Evolutionary conservation across 1,140 invertebrate species (phyloP), one percentile per base, ranked within the genome.

Genomic region (Oedothorax gibbosus): DNA sequence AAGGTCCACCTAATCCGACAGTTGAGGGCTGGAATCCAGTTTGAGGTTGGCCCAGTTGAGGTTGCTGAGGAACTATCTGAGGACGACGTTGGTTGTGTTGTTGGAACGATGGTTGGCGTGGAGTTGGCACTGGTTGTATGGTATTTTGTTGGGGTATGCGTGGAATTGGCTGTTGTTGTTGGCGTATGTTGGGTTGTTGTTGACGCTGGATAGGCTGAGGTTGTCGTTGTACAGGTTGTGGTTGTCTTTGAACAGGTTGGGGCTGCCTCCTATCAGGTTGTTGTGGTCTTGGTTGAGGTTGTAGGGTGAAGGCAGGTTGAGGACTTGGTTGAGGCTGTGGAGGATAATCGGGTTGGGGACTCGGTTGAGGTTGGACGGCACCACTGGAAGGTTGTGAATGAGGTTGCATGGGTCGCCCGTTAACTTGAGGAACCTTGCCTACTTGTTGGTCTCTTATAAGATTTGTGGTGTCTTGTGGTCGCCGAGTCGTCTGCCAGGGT

Each of bases 401-500:
- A 66, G 50, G 76, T 14, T 35, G 35, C 54, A 7, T 14, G 4
- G 20, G 49, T 35, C 64, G 35, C 35, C 35, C 35, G 35, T 35
- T 35, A 35, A 35, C 35, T 35, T 35, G 35, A 2, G 35, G 35
- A 35, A 35, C 35, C 35, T 35, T 35, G 9, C 20, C 65, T 68
- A 35, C 18, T 68, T 68, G 7, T 8, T 12, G 18, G 35, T 20
- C 65, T 21, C 14, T 68, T 68, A 21, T 14, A 21, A 35, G 72
- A 12, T 75, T 75, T 11, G 72, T 57, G 10, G 60, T 12, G 11
- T n/a, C 51, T 71, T 71, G 66, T 20, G 65, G 64, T 50, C 51
- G 21, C 18, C 10, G 15, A n/a, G 78, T 71, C 20, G 78, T 51
- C 49, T 82, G 80, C 69, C 80, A 72, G 18, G 68, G 64, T 60